Base-by-base conservation (phyloP, 2,113 vertebrate genomes). In the Spilogale gracilis region DNA sequence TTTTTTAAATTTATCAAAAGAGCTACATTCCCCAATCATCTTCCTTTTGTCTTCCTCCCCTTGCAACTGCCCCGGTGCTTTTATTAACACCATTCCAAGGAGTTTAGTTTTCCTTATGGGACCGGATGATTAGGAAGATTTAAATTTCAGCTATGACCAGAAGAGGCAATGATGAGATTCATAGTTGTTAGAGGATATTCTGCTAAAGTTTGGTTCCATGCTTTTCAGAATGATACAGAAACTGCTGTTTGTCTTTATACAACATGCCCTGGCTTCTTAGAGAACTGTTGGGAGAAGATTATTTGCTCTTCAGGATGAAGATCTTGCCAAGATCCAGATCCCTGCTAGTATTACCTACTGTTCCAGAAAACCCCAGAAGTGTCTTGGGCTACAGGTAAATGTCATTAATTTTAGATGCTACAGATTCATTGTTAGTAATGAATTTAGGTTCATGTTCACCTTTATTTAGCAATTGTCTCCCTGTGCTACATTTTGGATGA, bases 171-270 rank as follows among this genome's bases (percentile, higher is more conserved):
- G 67, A 84, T 79, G 50, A 93, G 48, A 93, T 9, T 71, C 6
- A 38, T 10, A 73, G 5, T 17, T 93, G 71, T 74, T 81, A 93
- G 76, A 80, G 50, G 52, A 69, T 69, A 45, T 38, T 94, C 56
- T 81, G 56, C 67, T 43, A 74, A 80, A 79, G 43, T 32, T 87
- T 76, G 50, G 30, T 82, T 89, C 74, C 73, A 92, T 30, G 43
- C 43, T 88, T 92, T 95, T 79, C 23, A 81, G 65, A 92, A 78
- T 69, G 79, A 89, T 67, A 89, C 60, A 88, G 95, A 91, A 95
- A 56, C 30, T 94, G 54, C 91, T 92, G 21, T 93, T 73, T 92
- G n/a, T 73, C 27, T 92, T 92, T 81, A 80, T 48, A 93, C 89
- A 96, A 71, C 52, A 63, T 32, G 20, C 12, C 30, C 50, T 95